A percentile compares a stretch with the other conserved stretches of the same genome.
Evolutionary conservation across 2,113 vertebrate species (phyloP).

Genomic region (Australoheros scitulus): DNA sequence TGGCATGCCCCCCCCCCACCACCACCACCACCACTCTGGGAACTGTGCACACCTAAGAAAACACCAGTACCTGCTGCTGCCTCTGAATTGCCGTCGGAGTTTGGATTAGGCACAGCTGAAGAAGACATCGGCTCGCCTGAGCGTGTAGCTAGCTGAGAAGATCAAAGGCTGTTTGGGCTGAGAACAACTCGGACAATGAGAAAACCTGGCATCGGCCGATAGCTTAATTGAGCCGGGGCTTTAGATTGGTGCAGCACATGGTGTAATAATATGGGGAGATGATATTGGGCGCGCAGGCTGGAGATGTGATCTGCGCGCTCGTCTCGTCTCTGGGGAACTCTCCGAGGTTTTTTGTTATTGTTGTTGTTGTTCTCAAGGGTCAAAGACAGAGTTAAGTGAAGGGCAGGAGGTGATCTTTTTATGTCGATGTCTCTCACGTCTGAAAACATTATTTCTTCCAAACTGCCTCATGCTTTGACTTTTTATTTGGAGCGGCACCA

Average conservation of each 20-base stretch:
- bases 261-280: conserved; percentile 9
- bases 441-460: conserved; percentile 72
- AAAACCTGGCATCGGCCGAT: conserved; percentile 76
- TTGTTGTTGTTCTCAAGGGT: conserved; percentile 75
- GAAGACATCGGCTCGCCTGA: conserved; percentile 85
- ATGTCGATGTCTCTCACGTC: conserved; percentile 68
- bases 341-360: not conserved
- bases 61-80: conserved; percentile 84
- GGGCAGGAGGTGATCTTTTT: conserved; percentile 73
- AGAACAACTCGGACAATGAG: conserved; percentile 80
- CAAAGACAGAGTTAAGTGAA: conserved; percentile 80
- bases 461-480: conserved; percentile 51
- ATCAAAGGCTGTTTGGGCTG: conserved; percentile 84
- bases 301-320: conserved; percentile 26
- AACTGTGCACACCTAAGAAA: conserved; percentile 90
- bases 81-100: conserved; percentile 75
- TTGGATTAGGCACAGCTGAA: conserved; percentile 89
- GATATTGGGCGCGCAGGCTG: conserved; percentile 3
- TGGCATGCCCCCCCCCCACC: conserved; percentile 60
- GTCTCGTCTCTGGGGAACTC: conserved; percentile 66
- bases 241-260: conserved; percentile 78
- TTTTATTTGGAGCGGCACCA: conserved; percentile 22
- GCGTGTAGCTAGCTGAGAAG: conserved; percentile 78
- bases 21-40: conserved; percentile 63
- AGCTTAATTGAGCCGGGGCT: conserved; percentile 11